phyloP scores from a whole-genome alignment of 1,140 invertebrate species.

The Drosophila arawakana region DNA sequence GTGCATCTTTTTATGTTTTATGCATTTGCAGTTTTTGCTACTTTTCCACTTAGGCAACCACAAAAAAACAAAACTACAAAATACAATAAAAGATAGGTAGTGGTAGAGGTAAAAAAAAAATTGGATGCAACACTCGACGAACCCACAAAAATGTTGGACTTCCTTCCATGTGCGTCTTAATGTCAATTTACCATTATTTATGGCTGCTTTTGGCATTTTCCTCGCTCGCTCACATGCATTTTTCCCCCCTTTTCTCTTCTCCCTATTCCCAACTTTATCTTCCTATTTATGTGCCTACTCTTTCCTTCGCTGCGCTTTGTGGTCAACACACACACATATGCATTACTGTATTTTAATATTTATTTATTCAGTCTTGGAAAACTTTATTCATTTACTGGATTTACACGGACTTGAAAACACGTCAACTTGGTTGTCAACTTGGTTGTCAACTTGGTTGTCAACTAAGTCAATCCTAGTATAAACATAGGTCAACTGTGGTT shows the following conservation, averaged over 20 bases:
- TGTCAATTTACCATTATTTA: conserved; percentile 71
- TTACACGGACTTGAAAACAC: background rate
- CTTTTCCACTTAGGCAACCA: conserved; percentile 28
- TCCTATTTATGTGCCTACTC: background rate
- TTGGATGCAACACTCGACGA: conserved; percentile 17
- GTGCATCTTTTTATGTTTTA: conserved; percentile 13
- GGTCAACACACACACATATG: conserved; percentile 10
- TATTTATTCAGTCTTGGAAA: background rate
- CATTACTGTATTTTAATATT: background rate
- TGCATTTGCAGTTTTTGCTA: conserved; percentile 13
- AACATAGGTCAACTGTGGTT: no score
- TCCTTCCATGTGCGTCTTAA: conserved; percentile 51
- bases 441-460: background rate
- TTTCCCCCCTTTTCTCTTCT: background rate
- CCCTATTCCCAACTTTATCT: background rate
- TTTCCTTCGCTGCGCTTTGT: conserved; percentile 5
- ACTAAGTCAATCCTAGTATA: background rate
- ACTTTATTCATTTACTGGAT: background rate
- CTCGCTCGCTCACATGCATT: conserved; percentile 25
- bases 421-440: background rate
- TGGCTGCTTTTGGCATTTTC: conserved; percentile 37
- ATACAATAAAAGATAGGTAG: background rate
- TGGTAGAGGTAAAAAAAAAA: conserved; percentile 4
- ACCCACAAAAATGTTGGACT: conserved; percentile 54
- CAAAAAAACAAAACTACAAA: conserved; percentile 13